Evolutionary conservation across 2,797 vertebrate genomes (phyloP).

Genomic region (Protosalanx chinensis): DNA sequence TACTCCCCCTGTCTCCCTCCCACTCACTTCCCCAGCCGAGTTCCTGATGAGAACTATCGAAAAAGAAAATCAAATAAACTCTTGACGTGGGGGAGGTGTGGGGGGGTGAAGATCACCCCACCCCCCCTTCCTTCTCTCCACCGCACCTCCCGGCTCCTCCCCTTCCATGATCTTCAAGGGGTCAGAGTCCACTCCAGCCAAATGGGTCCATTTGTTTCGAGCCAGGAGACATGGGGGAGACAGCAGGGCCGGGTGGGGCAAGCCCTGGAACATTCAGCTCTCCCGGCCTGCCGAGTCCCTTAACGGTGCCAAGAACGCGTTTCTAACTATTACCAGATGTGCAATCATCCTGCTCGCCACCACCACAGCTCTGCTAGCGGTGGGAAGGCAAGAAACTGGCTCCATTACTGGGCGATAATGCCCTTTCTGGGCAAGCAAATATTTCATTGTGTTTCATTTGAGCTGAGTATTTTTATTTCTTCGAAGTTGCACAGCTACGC

Average conservation of each 20-base stretch:
- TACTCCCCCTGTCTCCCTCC: constrained; percentile 19
- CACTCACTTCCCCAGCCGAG: neutral
- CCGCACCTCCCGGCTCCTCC: neutral
- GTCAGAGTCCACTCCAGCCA: constrained; percentile 30
- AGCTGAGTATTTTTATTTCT: constrained; percentile 20
- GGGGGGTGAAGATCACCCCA: neutral
- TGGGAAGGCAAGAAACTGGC: constrained; percentile 43
- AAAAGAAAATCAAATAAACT: constrained; percentile 18
- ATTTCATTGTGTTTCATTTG: constrained; percentile 48
- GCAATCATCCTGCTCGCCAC: constrained; percentile 53
- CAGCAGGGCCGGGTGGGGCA: constrained; percentile 20
- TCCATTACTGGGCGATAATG: constrained; percentile 47
- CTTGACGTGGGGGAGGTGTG: constrained; percentile 1
- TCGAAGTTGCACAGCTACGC: constrained; percentile 38
- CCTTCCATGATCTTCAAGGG: constrained; percentile 26
- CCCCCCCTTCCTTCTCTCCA: neutral
- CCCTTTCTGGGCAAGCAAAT: constrained; percentile 47
- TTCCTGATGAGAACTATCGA: constrained; percentile 7
- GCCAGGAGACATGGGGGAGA: constrained; percentile 28
- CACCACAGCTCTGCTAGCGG: constrained; percentile 40
- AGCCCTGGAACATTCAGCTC: constrained; percentile 37
- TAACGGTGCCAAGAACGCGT: constrained; percentile 49
- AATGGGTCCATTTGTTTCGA: constrained; percentile 43
- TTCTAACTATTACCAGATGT: constrained; percentile 69
- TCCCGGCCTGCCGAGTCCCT: constrained; percentile 38